Conservation (phyloP, 2,797 vertebrate genomes). For the Rachycentron canadum region DNA sequence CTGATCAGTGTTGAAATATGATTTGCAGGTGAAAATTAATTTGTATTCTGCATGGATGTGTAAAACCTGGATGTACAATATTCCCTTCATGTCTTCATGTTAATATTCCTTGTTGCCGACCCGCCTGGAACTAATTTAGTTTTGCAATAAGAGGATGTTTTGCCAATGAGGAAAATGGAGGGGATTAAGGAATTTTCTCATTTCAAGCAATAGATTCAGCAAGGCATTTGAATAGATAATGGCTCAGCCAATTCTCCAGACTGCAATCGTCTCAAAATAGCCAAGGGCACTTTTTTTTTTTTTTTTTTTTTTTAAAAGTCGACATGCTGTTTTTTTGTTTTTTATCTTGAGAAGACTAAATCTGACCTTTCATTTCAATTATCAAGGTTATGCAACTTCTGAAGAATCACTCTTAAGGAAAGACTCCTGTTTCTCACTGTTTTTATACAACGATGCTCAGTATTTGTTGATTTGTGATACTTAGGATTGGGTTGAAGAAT, state of each 20-base stretch:
- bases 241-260: conserved; percentile 63
- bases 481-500: conserved; percentile 36
- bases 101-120: conserved; percentile 67
- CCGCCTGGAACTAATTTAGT: conserved; percentile 68
- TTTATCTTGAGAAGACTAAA: conserved; percentile 40
- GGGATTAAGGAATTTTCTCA: conserved; percentile 78
- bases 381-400: conserved; percentile 40
- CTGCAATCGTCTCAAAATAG: conserved; percentile 68
- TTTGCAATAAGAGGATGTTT: conserved; percentile 66
- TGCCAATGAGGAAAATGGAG: conserved; percentile 69
- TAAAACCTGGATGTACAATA: conserved; percentile 71
- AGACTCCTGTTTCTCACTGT: background rate
- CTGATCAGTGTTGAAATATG: conserved; percentile 54
- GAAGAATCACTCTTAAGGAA: conserved; percentile 16
- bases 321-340: conserved; percentile 60
- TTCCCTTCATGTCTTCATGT: conserved; percentile 66
- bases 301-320: background rate
- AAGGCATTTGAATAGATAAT: conserved; percentile 73
- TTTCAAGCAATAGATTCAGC: conserved; percentile 72
- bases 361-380: conserved; percentile 60
- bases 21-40: conserved; percentile 62
- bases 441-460: conserved; percentile 10
- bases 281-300: conserved; percentile 60
- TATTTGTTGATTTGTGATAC: conserved; percentile 33
- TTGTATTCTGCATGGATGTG: conserved; percentile 80